Evolutionary conservation across 2,113 vertebrate genomes (phyloP).

Genomic region (Heterocephalus glaber): DNA sequence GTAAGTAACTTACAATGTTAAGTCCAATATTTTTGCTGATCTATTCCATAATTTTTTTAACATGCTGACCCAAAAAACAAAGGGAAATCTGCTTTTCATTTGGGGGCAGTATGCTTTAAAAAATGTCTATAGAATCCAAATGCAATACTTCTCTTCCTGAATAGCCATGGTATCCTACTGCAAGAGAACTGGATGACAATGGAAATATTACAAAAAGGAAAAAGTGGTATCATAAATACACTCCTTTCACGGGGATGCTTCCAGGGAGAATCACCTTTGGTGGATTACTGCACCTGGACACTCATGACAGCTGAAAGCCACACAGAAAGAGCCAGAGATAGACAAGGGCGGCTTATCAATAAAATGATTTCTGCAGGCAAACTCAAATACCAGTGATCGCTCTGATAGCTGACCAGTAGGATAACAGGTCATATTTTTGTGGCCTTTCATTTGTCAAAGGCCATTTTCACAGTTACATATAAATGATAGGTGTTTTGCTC

Average conservation of each 20-base stretch:
- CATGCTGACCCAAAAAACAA: not conserved
- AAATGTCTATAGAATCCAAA: not conserved
- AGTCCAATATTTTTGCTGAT: slow-evolving; percentile 41
- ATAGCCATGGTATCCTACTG: not conserved
- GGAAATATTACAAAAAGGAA: not conserved
- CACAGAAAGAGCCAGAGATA: not conserved
- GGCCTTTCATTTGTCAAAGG: not conserved
- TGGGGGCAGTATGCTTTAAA: not conserved
- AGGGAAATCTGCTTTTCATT: not conserved
- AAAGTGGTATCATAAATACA: not conserved
- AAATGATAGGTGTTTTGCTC: not conserved
- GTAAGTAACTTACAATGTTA: slow-evolving; percentile 60
- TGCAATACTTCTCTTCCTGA: not conserved
- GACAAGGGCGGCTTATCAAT: not conserved
- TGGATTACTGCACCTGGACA: not conserved
- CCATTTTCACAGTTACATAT: not conserved
- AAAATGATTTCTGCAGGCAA: not conserved
- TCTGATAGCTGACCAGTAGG: not conserved
- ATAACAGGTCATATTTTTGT: not conserved
- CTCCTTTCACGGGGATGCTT: not conserved
- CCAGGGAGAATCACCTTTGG: not conserved
- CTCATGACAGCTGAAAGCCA: not conserved
- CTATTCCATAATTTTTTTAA: slow-evolving; percentile 10
- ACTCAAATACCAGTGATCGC: not conserved
- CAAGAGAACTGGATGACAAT: not conserved